Evolutionary conservation across 2,113 vertebrate species (phyloP).

Genomic region (Aptenodytes patagonicus): DNA sequence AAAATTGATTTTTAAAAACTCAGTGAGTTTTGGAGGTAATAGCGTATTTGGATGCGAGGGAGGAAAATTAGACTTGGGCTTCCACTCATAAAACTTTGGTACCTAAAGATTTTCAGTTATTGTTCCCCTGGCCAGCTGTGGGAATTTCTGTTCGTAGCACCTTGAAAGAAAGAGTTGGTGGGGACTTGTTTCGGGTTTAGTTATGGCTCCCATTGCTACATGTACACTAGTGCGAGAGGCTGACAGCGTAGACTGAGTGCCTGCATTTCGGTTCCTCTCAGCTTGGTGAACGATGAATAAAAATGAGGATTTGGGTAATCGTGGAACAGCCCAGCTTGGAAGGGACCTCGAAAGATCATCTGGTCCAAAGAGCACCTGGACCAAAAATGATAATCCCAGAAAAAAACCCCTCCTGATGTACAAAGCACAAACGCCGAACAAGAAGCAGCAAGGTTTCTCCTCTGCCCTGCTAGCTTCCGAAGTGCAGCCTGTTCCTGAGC

Average conservation of each 20-base stretch:
- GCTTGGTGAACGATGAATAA: not conserved
- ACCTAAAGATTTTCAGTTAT: not conserved
- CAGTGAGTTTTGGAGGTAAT: not conserved
- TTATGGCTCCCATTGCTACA: accelerated
- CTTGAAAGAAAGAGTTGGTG: not conserved
- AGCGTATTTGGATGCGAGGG: not conserved
- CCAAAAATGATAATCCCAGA: not conserved
- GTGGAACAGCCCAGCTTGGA: not conserved
- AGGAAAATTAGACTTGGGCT: not conserved
- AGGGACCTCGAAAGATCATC: not conserved
- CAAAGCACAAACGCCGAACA: not conserved
- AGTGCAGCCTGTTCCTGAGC: not conserved
- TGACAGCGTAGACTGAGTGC: accelerated
- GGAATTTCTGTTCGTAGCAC: not conserved
- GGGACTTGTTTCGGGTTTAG: not conserved
- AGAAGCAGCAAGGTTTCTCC: not conserved
- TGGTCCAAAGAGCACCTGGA: not conserved
- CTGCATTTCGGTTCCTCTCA: not conserved
- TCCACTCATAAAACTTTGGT: not conserved
- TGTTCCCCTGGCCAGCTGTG: not conserved
- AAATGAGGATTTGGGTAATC: not conserved
- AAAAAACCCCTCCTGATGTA: accelerated
- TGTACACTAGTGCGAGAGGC: not conserved
- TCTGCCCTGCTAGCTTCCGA: not conserved
- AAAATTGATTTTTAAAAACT: not conserved